Evolutionary conservation across 2,888 invertebrate genomes (phyloP).

Genomic region (Candidula unifasciata): DNA sequence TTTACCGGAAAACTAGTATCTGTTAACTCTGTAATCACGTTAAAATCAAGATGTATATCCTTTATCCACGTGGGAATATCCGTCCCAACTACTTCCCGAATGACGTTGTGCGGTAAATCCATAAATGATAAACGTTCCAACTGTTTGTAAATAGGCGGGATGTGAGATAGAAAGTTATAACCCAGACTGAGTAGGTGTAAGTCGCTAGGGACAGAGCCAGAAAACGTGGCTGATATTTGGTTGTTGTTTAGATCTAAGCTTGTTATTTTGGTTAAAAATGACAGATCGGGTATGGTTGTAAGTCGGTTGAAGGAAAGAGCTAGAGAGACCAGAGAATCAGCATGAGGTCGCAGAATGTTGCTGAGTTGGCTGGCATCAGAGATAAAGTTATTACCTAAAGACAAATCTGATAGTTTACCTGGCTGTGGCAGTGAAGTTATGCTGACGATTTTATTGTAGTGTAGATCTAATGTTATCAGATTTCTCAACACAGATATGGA

Average conservation of each 20-base stretch:
- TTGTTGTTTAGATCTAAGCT: not conserved
- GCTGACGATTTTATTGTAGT: not conserved
- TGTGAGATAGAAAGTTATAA: not conserved
- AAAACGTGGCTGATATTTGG: not conserved
- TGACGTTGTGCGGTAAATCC: not conserved
- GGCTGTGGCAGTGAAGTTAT: not conserved
- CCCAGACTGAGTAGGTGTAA: not conserved
- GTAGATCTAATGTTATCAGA: not conserved
- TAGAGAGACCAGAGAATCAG: not conserved
- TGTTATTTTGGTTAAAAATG: not conserved
- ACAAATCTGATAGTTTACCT: not conserved
- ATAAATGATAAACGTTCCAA: not conserved
- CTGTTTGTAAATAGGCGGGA: not conserved
- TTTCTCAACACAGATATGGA: not conserved
- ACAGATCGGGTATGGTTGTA: not conserved
- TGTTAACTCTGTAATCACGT: not conserved
- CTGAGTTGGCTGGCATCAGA: not conserved
- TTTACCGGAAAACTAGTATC: not conserved
- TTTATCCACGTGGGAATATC: not conserved
- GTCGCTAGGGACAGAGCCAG: not conserved
- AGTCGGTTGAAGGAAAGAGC: not conserved
- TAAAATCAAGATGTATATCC: not conserved
- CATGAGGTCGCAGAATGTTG: not conserved
- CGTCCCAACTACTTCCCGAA: not conserved
- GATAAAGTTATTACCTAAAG: not conserved